Conservation (phyloP, 2,113 vertebrate species). For the Tympanuchus pallidicinctus region DNA sequence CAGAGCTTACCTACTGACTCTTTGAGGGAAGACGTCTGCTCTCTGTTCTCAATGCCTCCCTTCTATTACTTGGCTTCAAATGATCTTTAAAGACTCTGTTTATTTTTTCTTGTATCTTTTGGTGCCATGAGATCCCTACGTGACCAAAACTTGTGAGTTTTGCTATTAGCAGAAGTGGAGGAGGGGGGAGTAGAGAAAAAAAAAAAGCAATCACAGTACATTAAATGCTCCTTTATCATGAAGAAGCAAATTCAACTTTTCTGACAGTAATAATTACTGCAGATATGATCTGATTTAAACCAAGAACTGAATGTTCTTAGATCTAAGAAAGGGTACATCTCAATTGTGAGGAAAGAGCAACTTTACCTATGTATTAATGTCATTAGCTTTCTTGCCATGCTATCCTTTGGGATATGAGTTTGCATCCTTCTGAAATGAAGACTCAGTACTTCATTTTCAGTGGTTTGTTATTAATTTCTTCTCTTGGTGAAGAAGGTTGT, state of each 20-base stretch:
- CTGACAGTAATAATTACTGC: constrained; percentile 32
- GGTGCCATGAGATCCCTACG: constrained; percentile 49
- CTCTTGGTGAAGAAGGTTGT: constrained; percentile 20
- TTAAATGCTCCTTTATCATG: constrained; percentile 37
- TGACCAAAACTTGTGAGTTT: constrained; percentile 57
- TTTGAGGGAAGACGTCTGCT: constrained; percentile 49
- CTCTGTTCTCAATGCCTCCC: constrained; percentile 39
- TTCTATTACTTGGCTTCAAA: constrained; percentile 52
- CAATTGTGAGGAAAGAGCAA: constrained; percentile 1
- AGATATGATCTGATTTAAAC: neutral
- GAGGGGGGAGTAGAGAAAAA: neutral
- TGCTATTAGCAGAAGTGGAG: constrained; percentile 34
- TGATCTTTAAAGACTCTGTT: constrained; percentile 55
- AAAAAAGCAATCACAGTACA: constrained; percentile 9
- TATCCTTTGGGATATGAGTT: constrained; percentile 38
- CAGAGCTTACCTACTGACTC: constrained; percentile 50
- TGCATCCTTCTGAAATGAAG: constrained; percentile 30
- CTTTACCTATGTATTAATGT: neutral
- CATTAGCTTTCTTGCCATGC: constrained; percentile 6
- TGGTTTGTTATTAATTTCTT: constrained; percentile 27
- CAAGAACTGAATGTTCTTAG: neutral
- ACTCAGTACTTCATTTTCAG: constrained; percentile 22
- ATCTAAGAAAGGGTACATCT: neutral
- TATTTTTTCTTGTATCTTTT: constrained; percentile 57
- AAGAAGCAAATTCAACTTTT: constrained; percentile 24